These are phyloP conservation scores for Clarias macrocephalus DNA, from an alignment of 2,113 vertebrate species.

Conservation along the genomic window DNA sequence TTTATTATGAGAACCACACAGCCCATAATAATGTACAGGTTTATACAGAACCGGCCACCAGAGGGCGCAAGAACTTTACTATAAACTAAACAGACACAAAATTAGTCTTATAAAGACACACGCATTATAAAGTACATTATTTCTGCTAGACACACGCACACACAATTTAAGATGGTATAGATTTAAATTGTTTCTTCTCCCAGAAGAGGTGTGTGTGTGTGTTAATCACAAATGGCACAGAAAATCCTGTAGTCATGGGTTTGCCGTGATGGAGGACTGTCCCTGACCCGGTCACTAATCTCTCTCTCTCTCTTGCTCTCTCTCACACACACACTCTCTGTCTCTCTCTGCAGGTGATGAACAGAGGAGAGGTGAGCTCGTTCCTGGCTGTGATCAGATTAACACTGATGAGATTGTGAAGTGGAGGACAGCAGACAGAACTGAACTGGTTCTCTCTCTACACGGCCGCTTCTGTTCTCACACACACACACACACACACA, in stretches of 20 bases:
- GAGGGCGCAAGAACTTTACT: conserved; percentile 18
- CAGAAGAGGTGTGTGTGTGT: background rate
- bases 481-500: too few relatives aligned
- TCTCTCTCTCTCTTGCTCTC: background rate
- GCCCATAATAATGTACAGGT: background rate
- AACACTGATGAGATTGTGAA: conserved; percentile 50
- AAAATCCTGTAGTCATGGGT: background rate
- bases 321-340: conserved; percentile 2
- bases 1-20: background rate
- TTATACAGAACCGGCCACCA: conserved; percentile 19
- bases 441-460: conserved; percentile 18
- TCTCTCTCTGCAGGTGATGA: conserved; percentile 29
- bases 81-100: background rate
- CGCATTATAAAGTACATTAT: background rate
- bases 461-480: too few relatives aligned
- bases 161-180: too few relatives aligned
- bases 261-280: background rate
- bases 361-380: conserved; percentile 29
- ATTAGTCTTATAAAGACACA: background rate
- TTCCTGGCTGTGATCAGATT: conserved; percentile 51
- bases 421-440: conserved; percentile 35
- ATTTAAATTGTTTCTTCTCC: too few relatives aligned
- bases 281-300: conserved; percentile 1
- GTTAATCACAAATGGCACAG: conserved; percentile 33
- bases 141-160: background rate